Percentiles rank a stretch among this genome's conserved stretches.
Evolutionary conservation across 2,797 vertebrate genomes (phyloP).

Genomic region (Tokudaia muenninki): DNA sequence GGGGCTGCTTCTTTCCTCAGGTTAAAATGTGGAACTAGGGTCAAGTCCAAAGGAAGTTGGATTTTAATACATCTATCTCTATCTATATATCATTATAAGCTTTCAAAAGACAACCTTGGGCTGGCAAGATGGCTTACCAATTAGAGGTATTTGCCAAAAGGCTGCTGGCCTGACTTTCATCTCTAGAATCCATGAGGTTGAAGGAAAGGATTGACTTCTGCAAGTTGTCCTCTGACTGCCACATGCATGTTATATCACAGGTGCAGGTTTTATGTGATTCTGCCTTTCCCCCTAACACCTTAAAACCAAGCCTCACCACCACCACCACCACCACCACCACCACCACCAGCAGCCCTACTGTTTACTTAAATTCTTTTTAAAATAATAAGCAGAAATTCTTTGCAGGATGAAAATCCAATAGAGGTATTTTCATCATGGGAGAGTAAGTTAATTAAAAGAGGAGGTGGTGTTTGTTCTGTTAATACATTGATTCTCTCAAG

Average conservation of each 20-base stretch:
- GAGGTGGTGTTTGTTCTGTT: not conserved
- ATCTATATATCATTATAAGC: not conserved
- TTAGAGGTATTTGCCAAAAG: not conserved
- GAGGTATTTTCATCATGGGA: not conserved
- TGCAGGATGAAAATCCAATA: not conserved
- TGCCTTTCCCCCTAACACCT: not conserved
- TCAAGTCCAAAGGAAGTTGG: not conserved
- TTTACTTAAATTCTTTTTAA: not conserved
- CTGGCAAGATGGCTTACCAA: not conserved
- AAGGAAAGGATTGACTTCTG: not conserved
- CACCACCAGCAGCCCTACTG: not conserved
- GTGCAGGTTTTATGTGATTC: not conserved
- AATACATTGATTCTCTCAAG: not conserved
- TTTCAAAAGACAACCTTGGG: not conserved
- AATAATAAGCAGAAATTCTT: slow-evolving; percentile 16
- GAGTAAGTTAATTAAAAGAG: not conserved
- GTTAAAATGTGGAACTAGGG: not conserved
- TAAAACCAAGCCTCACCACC: not conserved
- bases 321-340: not conserved
- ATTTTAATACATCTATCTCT: not conserved
- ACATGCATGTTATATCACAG: not conserved
- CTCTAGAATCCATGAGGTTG: not conserved
- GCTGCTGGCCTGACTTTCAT: not conserved
- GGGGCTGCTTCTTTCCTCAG: not conserved
- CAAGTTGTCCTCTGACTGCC: not conserved